Conservation (phyloP, 2,797 vertebrate genomes). For the Alfaro cultratus region DNA sequence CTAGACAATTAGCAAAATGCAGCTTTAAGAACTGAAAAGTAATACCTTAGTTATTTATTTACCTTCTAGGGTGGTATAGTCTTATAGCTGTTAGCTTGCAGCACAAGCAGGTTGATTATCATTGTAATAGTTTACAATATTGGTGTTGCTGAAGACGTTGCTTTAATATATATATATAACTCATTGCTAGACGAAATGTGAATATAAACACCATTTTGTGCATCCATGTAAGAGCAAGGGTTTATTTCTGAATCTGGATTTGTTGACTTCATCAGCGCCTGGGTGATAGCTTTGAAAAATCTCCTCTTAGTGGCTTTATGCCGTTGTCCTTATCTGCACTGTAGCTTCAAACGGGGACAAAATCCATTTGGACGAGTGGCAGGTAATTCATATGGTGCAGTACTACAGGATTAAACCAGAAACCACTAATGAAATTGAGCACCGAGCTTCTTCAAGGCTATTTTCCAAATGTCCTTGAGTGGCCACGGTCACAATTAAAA, state of each 20-base stretch:
- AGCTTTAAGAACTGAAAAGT: background rate
- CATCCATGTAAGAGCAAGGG: background rate
- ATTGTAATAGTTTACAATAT: background rate
- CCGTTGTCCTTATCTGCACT: conserved; percentile 46
- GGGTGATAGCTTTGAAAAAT: background rate
- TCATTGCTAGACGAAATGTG: background rate
- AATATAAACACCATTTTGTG: background rate
- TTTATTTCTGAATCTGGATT: background rate
- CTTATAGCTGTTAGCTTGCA: background rate
- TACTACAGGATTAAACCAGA: conserved; percentile 60
- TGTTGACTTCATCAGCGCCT: background rate
- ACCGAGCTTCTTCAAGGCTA: conserved; percentile 51
- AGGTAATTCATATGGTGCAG: conserved; percentile 62
- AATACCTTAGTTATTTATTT: background rate
- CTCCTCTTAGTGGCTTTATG: background rate
- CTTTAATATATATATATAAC: background rate
- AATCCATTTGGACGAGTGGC: conserved; percentile 62
- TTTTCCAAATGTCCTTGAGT: conserved; percentile 66
- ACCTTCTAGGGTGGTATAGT: background rate
- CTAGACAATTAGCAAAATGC: too few relatives aligned
- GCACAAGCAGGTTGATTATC: background rate
- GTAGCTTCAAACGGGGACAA: conserved; percentile 49
- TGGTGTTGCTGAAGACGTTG: background rate
- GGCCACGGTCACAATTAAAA: conserved; percentile 49
- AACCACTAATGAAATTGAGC: conserved; percentile 66